phyloP scores from a whole-genome alignment of 2,797 vertebrate genomes.

The Emydoidea blandingii region DNA sequence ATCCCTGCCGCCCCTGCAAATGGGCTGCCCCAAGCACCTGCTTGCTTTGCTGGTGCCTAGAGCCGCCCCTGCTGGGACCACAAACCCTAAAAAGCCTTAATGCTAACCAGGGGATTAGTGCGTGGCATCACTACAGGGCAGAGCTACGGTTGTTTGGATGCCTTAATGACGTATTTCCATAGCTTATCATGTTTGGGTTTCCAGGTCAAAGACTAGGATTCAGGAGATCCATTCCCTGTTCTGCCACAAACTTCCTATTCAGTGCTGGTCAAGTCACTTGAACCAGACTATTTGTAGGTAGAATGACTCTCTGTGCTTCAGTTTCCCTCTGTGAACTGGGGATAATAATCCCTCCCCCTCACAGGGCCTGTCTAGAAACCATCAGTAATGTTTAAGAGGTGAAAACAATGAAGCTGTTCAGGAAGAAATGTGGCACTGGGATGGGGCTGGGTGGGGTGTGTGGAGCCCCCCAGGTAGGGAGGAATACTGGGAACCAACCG shows the following conservation, averaged over 20 bases:
- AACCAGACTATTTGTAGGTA: not conserved
- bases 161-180: rapidly evolving
- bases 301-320: rapidly evolving
- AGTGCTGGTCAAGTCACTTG: rapidly evolving
- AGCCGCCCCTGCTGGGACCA: no score
- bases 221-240: not conserved
- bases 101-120: not conserved
- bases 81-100: rapidly evolving
- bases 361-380: not conserved
- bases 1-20: no score
- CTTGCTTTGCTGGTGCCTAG: no score
- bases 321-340: not conserved
- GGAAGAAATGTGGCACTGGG: not conserved
- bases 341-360: not conserved
- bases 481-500: no score
- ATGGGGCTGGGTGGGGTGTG: no score
- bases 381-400: not conserved
- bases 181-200: not conserved
- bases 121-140: no score
- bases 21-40: no score
- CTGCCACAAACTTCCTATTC: rapidly evolving
- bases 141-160: not conserved
- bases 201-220: rapidly evolving
- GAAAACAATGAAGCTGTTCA: not conserved
- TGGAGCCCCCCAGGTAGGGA: no score